Percentiles rank a stretch among this genome's conserved stretches.
phyloP scores from a whole-genome alignment of 2,113 vertebrate species.

The Pontoporia blainvillei region DNA sequence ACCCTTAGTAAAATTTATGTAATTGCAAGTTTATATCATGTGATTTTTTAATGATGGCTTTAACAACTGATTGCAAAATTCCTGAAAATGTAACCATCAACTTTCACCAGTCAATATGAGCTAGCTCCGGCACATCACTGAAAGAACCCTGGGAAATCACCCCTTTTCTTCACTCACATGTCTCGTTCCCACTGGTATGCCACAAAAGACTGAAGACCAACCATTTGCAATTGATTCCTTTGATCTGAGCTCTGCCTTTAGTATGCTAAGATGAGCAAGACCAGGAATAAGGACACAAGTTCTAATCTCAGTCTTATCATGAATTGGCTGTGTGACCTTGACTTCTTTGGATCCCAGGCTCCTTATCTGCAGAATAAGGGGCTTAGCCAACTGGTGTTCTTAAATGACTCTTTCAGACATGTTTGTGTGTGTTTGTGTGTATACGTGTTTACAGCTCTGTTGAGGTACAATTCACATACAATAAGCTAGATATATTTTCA shows the following conservation, averaged over 20 bases:
- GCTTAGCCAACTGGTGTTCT: background rate
- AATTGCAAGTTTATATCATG: background rate
- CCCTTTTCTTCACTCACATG: background rate
- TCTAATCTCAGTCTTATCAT: background rate
- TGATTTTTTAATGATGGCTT: background rate
- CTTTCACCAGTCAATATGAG: background rate
- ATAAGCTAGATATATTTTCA: background rate
- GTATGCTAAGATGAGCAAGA: background rate
- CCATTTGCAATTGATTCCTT: background rate
- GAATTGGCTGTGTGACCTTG: background rate
- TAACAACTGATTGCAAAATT: background rate
- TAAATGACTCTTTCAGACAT: background rate
- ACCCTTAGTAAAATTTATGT: background rate
- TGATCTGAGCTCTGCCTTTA: background rate
- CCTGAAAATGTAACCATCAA: background rate
- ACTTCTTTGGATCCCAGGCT: background rate
- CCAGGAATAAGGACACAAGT: background rate
- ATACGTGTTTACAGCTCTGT: background rate
- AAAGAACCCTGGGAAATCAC: background rate
- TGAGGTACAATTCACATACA: background rate
- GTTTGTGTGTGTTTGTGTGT: background rate
- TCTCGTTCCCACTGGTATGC: background rate
- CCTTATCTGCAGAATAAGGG: background rate
- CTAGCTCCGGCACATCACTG: background rate
- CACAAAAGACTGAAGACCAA: background rate